phyloP scores from a whole-genome alignment of 2,113 vertebrate genomes.

The Myotis davidii region DNA sequence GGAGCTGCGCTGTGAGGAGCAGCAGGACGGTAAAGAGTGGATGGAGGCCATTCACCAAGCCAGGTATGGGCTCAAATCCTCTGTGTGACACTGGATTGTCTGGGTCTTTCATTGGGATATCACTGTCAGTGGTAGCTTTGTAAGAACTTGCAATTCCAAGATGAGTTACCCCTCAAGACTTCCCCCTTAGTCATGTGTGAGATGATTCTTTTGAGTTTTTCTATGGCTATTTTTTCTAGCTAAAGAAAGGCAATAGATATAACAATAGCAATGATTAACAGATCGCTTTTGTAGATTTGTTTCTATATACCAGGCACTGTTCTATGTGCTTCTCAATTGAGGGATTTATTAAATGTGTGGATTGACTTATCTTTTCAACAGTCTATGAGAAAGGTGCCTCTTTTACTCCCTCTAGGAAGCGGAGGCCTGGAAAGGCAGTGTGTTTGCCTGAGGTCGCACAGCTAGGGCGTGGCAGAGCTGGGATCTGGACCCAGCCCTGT shows the following conservation, averaged over 20 bases:
- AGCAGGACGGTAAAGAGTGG: conserved; percentile 96
- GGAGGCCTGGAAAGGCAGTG: neutral
- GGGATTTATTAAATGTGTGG: neutral
- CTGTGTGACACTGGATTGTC: neutral
- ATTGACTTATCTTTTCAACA: neutral
- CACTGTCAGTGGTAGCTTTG: neutral
- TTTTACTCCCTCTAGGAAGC: neutral
- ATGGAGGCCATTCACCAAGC: conserved; percentile 98
- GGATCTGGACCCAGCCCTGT: too few species aligned
- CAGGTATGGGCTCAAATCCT: conserved; percentile 85
- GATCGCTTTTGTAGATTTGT: neutral
- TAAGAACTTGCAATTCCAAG: neutral
- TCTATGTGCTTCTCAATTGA: neutral
- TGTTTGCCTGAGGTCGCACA: neutral
- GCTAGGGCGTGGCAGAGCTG: neutral
- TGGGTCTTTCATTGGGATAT: neutral
- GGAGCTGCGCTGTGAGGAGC: conserved; percentile 96
- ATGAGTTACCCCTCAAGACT: neutral
- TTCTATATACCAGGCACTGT: neutral
- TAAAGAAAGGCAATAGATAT: neutral
- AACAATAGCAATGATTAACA: neutral
- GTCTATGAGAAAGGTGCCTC: neutral
- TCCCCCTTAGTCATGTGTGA: neutral
- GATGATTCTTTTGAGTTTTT: neutral
- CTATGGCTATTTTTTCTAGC: neutral